Conservation (phyloP, 2,113 vertebrate species). For the Heterochromis multidens region DNA sequence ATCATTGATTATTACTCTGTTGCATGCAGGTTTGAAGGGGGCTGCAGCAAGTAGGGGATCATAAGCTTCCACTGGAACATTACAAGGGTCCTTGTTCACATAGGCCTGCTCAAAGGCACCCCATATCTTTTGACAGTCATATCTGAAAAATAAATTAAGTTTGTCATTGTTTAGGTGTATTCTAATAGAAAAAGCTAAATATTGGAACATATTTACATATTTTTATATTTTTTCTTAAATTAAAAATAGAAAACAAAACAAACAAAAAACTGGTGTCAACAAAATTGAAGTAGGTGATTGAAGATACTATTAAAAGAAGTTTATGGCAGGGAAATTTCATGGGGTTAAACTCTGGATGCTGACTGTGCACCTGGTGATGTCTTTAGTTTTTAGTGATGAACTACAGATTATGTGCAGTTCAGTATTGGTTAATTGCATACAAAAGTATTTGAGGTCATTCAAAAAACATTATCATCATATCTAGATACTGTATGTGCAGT, state of each 20-base stretch:
- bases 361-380: not conserved
- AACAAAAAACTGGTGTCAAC: rapidly evolving
- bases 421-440: no score
- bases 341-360: not conserved
- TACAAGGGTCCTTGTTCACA: conserved; percentile 55
- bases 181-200: not conserved
- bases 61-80: conserved; percentile 58
- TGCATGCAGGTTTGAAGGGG: conserved; percentile 28
- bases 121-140: conserved; percentile 61
- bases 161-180: not conserved
- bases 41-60: conserved; percentile 18
- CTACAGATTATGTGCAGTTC: not conserved
- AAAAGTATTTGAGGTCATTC: not conserved
- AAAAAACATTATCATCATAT: not conserved
- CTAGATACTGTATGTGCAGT: not conserved
- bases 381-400: no score
- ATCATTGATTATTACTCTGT: conserved; percentile 46
- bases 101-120: conserved; percentile 53
- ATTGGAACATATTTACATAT: not conserved
- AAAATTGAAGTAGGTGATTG: not conserved
- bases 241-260: not conserved
- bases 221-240: not conserved
- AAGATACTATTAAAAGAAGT: not conserved
- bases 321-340: not conserved
- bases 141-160: not conserved